Evolutionary conservation across 2,113 vertebrate genomes (phyloP).

Genomic region (Oreochromis spilurus): DNA sequence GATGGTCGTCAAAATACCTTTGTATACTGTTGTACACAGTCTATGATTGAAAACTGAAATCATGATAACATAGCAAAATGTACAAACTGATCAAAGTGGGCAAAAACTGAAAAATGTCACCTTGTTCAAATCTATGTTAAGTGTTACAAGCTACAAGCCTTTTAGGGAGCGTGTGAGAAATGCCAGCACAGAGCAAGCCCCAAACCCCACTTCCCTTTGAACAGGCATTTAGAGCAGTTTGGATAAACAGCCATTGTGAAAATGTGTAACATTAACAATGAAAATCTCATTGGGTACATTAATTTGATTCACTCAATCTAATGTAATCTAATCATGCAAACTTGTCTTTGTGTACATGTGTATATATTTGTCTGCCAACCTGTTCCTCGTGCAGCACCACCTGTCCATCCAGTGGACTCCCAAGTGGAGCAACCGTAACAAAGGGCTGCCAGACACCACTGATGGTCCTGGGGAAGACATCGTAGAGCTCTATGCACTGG

Average conservation of each 20-base stretch:
- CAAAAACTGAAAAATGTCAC: background rate
- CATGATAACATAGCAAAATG: background rate
- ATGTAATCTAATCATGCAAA: background rate
- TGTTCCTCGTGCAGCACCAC: conserved; percentile 93
- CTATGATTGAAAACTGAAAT: background rate
- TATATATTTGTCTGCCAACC: conserved; percentile 65
- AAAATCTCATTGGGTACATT: background rate
- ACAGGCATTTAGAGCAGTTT: background rate
- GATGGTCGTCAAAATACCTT: background rate
- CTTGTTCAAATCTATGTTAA: background rate
- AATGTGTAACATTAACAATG: background rate
- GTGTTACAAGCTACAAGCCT: background rate
- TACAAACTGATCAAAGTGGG: background rate
- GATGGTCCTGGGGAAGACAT: conserved; percentile 85
- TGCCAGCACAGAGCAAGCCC: background rate
- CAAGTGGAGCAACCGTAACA: conserved; percentile 82
- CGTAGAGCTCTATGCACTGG: conserved; percentile 82
- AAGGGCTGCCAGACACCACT: conserved; percentile 89
- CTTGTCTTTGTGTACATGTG: background rate
- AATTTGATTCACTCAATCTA: background rate
- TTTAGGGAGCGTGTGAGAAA: background rate
- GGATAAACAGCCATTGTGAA: background rate
- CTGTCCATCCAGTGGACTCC: conserved; percentile 84
- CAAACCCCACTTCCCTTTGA: background rate
- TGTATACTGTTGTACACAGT: background rate